A percentile compares a stretch with the other conserved stretches of the same genome.
Conservation (phyloP, 2,888 invertebrate species). For the Hypolimnas misippus region DNA sequence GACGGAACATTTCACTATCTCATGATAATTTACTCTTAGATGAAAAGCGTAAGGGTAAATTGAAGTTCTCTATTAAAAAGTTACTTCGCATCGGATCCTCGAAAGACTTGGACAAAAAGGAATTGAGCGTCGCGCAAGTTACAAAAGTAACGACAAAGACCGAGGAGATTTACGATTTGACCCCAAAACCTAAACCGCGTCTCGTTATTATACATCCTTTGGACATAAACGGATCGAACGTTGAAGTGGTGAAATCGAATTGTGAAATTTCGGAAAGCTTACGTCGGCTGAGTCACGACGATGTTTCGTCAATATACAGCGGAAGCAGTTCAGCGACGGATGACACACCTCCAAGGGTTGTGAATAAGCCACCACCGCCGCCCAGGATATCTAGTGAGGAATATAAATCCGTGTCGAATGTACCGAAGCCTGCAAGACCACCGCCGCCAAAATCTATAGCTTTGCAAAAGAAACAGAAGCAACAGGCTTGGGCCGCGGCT, state of each 20-base stretch:
- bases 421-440: slow-evolving; percentile 87
- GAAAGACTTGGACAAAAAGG: slow-evolving; percentile 87
- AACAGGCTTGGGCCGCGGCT: slow-evolving; percentile 73
- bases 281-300: slow-evolving; percentile 76
- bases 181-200: slow-evolving; percentile 88
- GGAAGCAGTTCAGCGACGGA: slow-evolving; percentile 70
- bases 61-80: slow-evolving; percentile 92
- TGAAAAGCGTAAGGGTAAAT: slow-evolving; percentile 87
- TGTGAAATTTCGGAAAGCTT: slow-evolving; percentile 68
- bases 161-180: slow-evolving; percentile 83
- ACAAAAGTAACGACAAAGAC: slow-evolving; percentile 78
- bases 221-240: slow-evolving; percentile 91
- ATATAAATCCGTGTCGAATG: slow-evolving; percentile 78
- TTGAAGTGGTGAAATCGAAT: slow-evolving; percentile 88
- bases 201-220: slow-evolving; percentile 95
- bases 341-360: slow-evolving; percentile 66
- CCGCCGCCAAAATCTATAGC: slow-evolving; percentile 89
- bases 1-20: slow-evolving; percentile 88
- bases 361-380: slow-evolving; percentile 90
- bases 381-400: slow-evolving; percentile 84
- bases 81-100: slow-evolving; percentile 91
- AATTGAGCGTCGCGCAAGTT: slow-evolving; percentile 66
- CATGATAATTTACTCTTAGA: slow-evolving; percentile 87
- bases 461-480: slow-evolving; percentile 85
- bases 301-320: slow-evolving; percentile 82